Evolutionary conservation across 2,113 vertebrate species (phyloP), one percentile per base, ranked within the genome.

Genomic region (Tenrec ecaudatus): DNA sequence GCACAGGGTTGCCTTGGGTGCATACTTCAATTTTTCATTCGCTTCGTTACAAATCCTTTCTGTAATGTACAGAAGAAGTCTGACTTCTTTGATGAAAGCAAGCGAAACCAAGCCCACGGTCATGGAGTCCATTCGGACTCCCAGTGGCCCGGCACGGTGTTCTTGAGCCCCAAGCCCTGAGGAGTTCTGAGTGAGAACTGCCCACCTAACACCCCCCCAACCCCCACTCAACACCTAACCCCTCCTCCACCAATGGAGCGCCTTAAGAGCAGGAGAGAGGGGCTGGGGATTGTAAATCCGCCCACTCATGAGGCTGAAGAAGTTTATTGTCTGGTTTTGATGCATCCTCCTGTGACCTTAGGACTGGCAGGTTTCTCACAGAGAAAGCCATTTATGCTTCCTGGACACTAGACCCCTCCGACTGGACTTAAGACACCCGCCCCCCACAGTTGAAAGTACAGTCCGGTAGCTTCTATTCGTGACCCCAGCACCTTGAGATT

Each of bases 331-430:
- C 40, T 40, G 4, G 40, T 40, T 31, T 23, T 60, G 25, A 14
- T 38, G 29, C 40, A 88, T 1, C 82, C 43, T n/a, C 4, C 78
- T 88, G 90, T 36, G 23, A 79, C 43, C 31, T 79, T 92, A 81
- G 53, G 53, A 66, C 6, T 86, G 76, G 43, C 31, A 79, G 20
- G 8, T 60, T 79, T 95, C 90, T 96, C 57, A 23, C 7, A 29
- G 78, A 81, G n/a, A 40, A 82, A 76, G 43, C 36, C 73, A 9
- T 66, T 71, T 60, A 29, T 66, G 23, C 82, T 76, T 71, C 85
- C 31, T 77, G 2, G 25, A 88, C 80, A 69, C 60, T 57, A 60
- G 40, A 53, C 11, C 20, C 53, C 22, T 53, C 31, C n/a, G 29
- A 40, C 40, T 40, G 40, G 40, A 40, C 40, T 4, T 40, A 3